Evolutionary conservation across 2,888 invertebrate genomes (phyloP).

Genomic region (Toxonevra muliebris): DNA sequence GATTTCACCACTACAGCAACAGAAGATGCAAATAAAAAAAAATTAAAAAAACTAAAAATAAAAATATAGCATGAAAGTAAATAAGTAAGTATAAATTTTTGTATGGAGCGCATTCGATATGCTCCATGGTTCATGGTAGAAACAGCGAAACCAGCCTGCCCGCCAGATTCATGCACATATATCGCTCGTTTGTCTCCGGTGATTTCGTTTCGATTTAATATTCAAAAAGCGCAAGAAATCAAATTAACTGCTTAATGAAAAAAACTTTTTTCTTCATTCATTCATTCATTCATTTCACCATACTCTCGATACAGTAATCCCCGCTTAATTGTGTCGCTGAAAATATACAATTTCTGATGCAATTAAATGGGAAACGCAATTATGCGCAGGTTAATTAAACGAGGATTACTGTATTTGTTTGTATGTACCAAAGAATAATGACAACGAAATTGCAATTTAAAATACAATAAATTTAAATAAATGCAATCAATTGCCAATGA

Average conservation of each 20-base stretch:
- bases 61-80: too few relatives aligned
- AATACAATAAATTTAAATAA: constrained; percentile 39
- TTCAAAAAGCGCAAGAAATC: constrained; percentile 41
- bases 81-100: too few relatives aligned
- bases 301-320: not conserved
- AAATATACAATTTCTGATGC: too few relatives aligned
- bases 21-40: constrained; percentile 26
- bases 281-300: constrained; percentile 7
- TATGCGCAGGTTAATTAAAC: too few relatives aligned
- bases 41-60: constrained; percentile 10
- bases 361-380: too few relatives aligned
- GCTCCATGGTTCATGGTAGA: not conserved
- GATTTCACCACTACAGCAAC: constrained; percentile 13
- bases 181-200: not conserved
- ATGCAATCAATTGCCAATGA: constrained; percentile 24
- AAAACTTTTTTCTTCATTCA: constrained; percentile 27
- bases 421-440: constrained; percentile 19
- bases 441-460: constrained; percentile 37
- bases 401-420: not conserved
- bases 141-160: constrained; percentile 12
- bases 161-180: constrained; percentile 6
- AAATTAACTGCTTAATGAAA: constrained; percentile 46
- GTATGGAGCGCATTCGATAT: too few relatives aligned
- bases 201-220: constrained; percentile 32
- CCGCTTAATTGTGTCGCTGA: too few relatives aligned